Conservation (phyloP, 2,113 vertebrate genomes). For the Lepidothrix coronata region DNA sequence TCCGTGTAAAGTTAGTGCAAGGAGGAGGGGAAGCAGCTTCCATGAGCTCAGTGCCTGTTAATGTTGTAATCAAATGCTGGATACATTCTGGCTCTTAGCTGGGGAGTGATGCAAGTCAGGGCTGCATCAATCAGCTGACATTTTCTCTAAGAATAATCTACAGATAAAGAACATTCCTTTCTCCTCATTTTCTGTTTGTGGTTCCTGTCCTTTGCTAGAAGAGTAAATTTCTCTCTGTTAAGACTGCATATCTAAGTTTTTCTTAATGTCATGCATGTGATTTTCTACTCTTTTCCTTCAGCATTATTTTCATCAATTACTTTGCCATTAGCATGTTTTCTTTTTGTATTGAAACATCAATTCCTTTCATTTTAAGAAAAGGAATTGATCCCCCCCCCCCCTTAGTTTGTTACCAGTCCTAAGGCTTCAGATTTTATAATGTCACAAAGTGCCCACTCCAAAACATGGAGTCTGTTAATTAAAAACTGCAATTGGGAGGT, state of each 20-base stretch:
- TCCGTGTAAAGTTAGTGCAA: neutral
- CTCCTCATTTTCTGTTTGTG: neutral
- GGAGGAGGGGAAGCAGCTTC: neutral
- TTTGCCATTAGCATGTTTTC: neutral
- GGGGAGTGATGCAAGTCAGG: neutral
- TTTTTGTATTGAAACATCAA: neutral
- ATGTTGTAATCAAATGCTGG: neutral
- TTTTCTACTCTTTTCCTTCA: neutral
- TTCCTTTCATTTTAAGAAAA: constrained; percentile 16
- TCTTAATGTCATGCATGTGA: neutral
- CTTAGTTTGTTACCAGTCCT: neutral
- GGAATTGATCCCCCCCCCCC: neutral
- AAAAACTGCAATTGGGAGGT: neutral
- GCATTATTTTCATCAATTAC: neutral
- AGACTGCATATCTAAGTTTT: neutral
- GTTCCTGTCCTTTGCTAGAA: neutral
- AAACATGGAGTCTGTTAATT: constrained; percentile 22
- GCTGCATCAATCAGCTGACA: neutral
- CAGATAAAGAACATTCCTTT: neutral
- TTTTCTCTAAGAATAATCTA: neutral
- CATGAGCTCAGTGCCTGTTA: neutral
- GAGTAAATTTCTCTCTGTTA: neutral
- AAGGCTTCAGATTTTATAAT: neutral
- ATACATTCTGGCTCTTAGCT: neutral
- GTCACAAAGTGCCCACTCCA: neutral